Evolutionary conservation across 2,797 vertebrate genomes (phyloP), one percentile per base, ranked within the genome.

Genomic region (Gambusia yucatana): DNA sequence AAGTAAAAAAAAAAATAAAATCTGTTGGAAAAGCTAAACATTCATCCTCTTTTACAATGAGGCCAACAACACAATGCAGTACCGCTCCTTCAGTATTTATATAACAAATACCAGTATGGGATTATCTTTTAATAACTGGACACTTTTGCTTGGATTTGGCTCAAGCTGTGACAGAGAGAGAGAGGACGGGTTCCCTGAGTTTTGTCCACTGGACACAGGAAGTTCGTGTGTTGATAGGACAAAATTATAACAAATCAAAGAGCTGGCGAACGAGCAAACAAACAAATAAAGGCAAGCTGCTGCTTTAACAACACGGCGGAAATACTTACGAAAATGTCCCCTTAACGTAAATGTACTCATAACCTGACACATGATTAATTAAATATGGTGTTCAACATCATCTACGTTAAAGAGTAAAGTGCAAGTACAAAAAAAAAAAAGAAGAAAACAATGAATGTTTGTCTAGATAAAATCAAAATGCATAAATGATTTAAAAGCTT

Each of bases 381-480:
- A 94, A 95, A 94, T 90, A 95, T 75, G 88, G 82, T 86, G 78
- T 89, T 87, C 73, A 78, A 87, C 88, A 90, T 93, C 92, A 90
- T 89, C 91, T 93, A 92, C 87, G 83, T 87, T 84, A 91, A 82
- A 82, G 91, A 93, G 93, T 96, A 96, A 96, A 96, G 96, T 96
- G 96, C 96, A 93, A 90, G 93, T 94, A 95, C 91, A 94, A 94
- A 52, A 92, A 95, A 61, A 22, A 2, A 47, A 20, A 48, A 22
- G 20, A 48, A 20, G 59, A 91, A 48, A 48, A 20, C 55, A 91
- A 90, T 82, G 69, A 85, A 85, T 79, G 44, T 77, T 84, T 87
- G 86, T 78, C 92, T 87, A 44, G 22, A 28, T 70, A 28, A 44
- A 28, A 44, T 70, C 67, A 87, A 72, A 85, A 87, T 87, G 92